Evolutionary conservation across 2,888 invertebrate genomes (phyloP), one percentile per base, ranked within the genome.

Genomic region (Hesperia comma): DNA sequence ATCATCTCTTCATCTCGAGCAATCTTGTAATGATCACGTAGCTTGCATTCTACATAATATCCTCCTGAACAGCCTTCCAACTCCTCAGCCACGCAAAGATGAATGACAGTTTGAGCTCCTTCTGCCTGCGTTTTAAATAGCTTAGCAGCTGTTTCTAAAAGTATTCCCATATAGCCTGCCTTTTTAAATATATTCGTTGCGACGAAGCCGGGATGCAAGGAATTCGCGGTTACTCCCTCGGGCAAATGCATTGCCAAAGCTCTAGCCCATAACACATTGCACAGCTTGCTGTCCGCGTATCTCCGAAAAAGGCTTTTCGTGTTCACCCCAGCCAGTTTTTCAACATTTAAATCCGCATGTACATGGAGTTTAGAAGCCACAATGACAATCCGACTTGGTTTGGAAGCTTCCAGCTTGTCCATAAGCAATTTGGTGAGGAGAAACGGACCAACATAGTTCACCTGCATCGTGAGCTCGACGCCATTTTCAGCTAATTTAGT

Each of bases 151-250:
- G 93, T 76, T 69, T 90, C 80, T 70, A 95, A 72, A 0, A 94
- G 86, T n/a, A 93, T 94, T 1, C 94, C 80, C 0, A 41, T 0
- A 2, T 63, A 10, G 0, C 94, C 94, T 15, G 94, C 85, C 74
- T 93, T 95, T 43, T 95, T 92, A 94, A 96, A 96, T 56, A 97
- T 96, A 19, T 95, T 95, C 0, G 96, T 96, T 79, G 95, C 95
- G 41, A 97, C 95, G 82, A 96, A 89, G 10, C 98, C 98, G 0
- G 98, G 98, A 87, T 98, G 97, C 60, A 97, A 84, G 72, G 95
- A 95, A 79, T 97, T 97, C 0, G 94, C 96, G 0, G 95, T 96
- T 0, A 97, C 95, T 3, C 94, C 95, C 19, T 77, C 77, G 7
- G 86, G 83, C 1, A 91, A 70, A 14, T 81, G 76, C 46, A 82